Percentiles rank a stretch among this genome's conserved stretches.
These are phyloP conservation scores for Phania funesta DNA, from an alignment of 2,888 invertebrate genomes.

Conservation along the genomic window DNA sequence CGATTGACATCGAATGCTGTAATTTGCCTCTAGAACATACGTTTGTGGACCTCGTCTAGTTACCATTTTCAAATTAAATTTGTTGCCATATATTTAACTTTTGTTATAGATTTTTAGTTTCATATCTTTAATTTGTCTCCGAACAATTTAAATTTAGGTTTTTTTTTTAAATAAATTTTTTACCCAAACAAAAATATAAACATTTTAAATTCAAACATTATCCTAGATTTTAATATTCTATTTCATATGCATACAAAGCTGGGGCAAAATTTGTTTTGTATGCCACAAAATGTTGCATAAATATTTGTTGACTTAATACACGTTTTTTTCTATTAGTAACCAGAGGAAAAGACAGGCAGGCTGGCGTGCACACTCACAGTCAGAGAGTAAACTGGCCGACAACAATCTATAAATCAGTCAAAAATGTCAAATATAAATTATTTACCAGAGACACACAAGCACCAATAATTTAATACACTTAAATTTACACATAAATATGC, in stretches of 20 bases:
- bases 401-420: constrained; percentile 69
- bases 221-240: too few relatives aligned
- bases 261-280: constrained; percentile 34
- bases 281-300: constrained; percentile 50
- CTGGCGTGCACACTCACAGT: neutral
- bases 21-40: too few relatives aligned
- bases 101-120: too few relatives aligned
- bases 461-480: constrained; percentile 30
- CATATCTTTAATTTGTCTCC: too few relatives aligned
- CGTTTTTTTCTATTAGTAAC: neutral
- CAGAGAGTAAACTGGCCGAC: constrained; percentile 43
- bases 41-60: too few relatives aligned
- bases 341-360: neutral
- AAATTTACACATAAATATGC: constrained; percentile 3
- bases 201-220: too few relatives aligned
- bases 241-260: neutral
- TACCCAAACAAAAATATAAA: too few relatives aligned
- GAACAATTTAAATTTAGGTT: too few relatives aligned
- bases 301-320: constrained; percentile 39
- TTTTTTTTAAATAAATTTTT: too few relatives aligned
- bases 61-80: too few relatives aligned
- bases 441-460: constrained; percentile 49
- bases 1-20: too few relatives aligned
- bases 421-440: constrained; percentile 70
- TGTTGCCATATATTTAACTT: too few relatives aligned